Evolutionary conservation across 37 sponge, comb jelly and placozoan genomes (phyloP).

Genomic region (Diacarnus erythraeanus): DNA sequence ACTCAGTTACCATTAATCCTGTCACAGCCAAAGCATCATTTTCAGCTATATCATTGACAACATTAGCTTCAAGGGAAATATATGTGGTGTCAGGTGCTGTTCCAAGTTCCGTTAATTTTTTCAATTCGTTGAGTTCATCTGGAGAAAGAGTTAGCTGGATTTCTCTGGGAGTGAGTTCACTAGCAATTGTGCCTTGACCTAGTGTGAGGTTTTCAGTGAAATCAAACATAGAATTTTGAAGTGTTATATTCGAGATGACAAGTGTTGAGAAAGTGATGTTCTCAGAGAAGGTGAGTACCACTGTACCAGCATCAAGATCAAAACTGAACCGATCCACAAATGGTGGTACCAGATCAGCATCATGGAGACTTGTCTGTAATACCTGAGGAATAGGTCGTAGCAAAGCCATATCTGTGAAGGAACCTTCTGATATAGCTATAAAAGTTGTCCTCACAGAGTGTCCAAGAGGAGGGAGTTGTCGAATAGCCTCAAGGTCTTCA

Average conservation of each 20-base stretch:
- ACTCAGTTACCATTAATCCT: conserved; percentile 40
- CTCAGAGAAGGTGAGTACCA: conserved; percentile 80
- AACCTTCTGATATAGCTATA: conserved; percentile 38
- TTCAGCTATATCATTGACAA: conserved; percentile 77
- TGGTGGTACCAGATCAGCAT: conserved; percentile 84
- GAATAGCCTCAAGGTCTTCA: conserved; percentile 66
- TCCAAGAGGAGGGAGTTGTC: conserved; percentile 78
- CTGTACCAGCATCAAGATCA: conserved; percentile 52
- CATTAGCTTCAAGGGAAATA: conserved; percentile 55
- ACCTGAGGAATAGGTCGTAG: conserved; percentile 49
- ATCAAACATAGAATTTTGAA: conserved; percentile 37
- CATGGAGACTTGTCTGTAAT: conserved; percentile 29
- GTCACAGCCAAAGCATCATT: conserved; percentile 73
- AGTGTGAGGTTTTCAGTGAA: conserved; percentile 52
- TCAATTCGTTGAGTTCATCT: conserved; percentile 73
- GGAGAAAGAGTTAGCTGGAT: conserved; percentile 49
- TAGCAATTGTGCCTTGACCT: conserved; percentile 27
- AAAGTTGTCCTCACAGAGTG: conserved; percentile 45
- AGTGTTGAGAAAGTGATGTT: conserved; percentile 51
- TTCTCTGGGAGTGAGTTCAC: conserved; percentile 5
- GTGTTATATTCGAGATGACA: conserved; percentile 50
- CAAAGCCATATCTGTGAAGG: conserved; percentile 77
- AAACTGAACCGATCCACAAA: conserved; percentile 51
- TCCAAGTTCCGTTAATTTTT: conserved; percentile 55
- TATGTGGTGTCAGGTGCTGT: conserved; percentile 39